A percentile compares a stretch with the other conserved stretches of the same genome.
These are phyloP conservation scores for Nomada ruficornis DNA, from an alignment of 2,888 invertebrate genomes.

Conservation along the genomic window DNA sequence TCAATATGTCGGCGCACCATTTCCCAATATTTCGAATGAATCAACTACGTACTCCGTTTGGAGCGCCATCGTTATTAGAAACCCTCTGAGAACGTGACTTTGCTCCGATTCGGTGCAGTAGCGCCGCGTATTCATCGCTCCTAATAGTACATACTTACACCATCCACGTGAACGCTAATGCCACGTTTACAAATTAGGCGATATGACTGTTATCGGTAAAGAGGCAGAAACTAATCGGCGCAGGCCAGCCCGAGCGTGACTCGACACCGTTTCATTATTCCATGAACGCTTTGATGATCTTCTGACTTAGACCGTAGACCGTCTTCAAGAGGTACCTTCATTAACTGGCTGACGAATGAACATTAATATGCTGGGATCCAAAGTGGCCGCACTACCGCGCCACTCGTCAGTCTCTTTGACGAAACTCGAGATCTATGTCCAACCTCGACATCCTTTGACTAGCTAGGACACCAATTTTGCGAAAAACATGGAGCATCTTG, in stretches of 20 bases:
- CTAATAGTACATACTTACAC: not conserved
- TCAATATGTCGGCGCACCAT: too few relatives aligned
- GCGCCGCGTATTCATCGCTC: not conserved
- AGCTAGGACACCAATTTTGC: slow-evolving; percentile 35
- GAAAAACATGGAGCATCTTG: not conserved
- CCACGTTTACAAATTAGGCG: slow-evolving; percentile 22
- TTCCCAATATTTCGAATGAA: too few relatives aligned
- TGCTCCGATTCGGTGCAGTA: not conserved
- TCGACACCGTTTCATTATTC: slow-evolving; percentile 50
- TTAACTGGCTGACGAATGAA: slow-evolving; percentile 70
- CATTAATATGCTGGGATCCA: slow-evolving; percentile 66
- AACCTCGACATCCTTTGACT: slow-evolving; percentile 47
- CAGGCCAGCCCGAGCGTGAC: slow-evolving; percentile 23
- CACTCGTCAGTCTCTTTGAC: slow-evolving; percentile 53
- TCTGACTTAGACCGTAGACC: slow-evolving; percentile 42
- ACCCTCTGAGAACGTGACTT: slow-evolving; percentile 2
- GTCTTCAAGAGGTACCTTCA: slow-evolving; percentile 57
- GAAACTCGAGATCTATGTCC: slow-evolving; percentile 56
- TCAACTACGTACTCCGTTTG: slow-evolving; percentile 26
- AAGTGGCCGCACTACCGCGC: slow-evolving; percentile 23
- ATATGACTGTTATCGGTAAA: slow-evolving; percentile 53
- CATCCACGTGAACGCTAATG: not conserved
- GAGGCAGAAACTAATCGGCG: slow-evolving; percentile 54
- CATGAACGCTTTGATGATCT: slow-evolving; percentile 64
- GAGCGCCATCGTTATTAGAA: slow-evolving; percentile 11